phyloP scores from a whole-genome alignment of 2,888 invertebrate species.

The Dynastes maya region DNA sequence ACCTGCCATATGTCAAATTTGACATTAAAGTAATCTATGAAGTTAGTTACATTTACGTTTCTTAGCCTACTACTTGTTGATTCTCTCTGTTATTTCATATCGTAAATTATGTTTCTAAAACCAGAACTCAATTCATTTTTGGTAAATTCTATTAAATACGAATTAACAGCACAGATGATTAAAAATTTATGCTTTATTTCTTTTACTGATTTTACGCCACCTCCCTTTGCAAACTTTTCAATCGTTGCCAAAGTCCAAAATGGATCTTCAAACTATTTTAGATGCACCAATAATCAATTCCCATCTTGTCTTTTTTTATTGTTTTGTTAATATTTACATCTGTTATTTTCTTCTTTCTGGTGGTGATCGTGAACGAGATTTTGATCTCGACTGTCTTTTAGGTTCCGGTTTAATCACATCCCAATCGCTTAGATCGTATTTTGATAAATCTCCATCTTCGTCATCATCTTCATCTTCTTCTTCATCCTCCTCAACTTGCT shows the following conservation, averaged over 20 bases:
- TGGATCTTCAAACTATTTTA: constrained; percentile 1
- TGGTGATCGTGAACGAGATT: constrained; percentile 58
- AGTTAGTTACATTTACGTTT: neutral
- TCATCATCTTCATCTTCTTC: constrained; percentile 72
- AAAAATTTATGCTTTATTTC: neutral
- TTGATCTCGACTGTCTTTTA: constrained; percentile 58
- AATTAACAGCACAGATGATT: neutral
- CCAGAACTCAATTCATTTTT: neutral
- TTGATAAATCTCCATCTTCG: constrained; percentile 74
- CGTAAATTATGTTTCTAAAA: no score
- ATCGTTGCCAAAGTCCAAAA: neutral
- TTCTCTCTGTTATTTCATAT: no score
- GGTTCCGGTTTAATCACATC: constrained; percentile 63
- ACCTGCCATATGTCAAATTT: neutral
- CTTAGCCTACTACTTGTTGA: no score
- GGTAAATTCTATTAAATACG: constrained; percentile 5
- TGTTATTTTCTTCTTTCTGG: constrained; percentile 40
- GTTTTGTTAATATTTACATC: constrained; percentile 21
- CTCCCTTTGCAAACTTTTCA: neutral
- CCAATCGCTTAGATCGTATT: constrained; percentile 75
- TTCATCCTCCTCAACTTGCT: constrained; percentile 59
- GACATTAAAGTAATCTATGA: neutral
- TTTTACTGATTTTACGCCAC: neutral
- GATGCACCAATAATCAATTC: constrained; percentile 34
- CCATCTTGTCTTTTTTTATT: neutral